Evolutionary conservation across 2,888 invertebrate genomes (phyloP), one percentile per base, ranked within the genome.

Genomic region (Tiphia femorata): DNA sequence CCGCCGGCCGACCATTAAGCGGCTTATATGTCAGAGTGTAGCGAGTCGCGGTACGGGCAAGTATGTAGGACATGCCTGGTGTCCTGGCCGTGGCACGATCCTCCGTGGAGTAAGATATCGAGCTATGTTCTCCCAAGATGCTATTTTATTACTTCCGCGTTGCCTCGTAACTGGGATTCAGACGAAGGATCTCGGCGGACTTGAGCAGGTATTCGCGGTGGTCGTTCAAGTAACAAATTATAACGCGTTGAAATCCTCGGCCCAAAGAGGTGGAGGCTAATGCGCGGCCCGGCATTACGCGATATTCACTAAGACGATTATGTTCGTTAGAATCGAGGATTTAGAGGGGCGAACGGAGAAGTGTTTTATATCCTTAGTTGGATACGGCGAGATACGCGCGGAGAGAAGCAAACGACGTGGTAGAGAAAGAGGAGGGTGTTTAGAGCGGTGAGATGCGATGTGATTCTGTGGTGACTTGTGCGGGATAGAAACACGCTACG

Each of bases 1-100:
- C n/a, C n/a, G n/a, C n/a, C n/a, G n/a, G n/a, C n/a, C n/a, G n/a
- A n/a, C n/a, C 62, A 69, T 72, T 73, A 68, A 64, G 67, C 64
- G 64, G 59, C 72, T 73, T 70, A 73, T 73, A 64, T 64, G 60
- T 64, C 64, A 49, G 58, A 51, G 61, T 54, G 64, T 42, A 58
- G 50, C 51, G 44, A 27, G 25, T 44, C 33, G 37, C 53, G 58
- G n/a, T n/a, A 12, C 33, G 12, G n/a, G 7, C 33, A 8, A n/a
- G 37, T 57, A 62, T 60, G 54, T 61, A 44, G 54, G 56, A 64
- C 49, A 55, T 42, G 53, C 37, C 43, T 47, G 41, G 51, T n/a
- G n/a, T n/a, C 41, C 55, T 46, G 64, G 56, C 50, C 61, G 51
- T 48, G 41, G 58, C n/a, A 33, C 49, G 46, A 29, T 38, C 43